Evolutionary conservation across 2,113 vertebrate genomes (phyloP).

Genomic region (Osmerus mordax): DNA sequence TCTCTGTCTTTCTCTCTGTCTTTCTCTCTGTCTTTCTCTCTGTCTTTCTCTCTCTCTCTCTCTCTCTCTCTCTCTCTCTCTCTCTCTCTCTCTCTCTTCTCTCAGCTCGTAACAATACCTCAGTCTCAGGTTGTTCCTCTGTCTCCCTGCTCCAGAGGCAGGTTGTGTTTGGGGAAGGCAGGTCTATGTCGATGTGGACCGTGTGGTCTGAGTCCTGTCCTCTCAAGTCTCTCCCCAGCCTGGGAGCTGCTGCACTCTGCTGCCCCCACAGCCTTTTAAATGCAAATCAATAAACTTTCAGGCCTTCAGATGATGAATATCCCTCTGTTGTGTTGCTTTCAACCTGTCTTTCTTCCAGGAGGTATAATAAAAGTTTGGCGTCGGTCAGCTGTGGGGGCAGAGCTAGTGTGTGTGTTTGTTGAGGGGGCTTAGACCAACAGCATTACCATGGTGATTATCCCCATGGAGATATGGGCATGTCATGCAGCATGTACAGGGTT

Average conservation of each 20-base stretch:
- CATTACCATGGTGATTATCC: constrained; percentile 20
- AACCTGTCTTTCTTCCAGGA: constrained; percentile 9
- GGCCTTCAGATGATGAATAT: constrained; percentile 22
- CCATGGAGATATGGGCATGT: constrained; percentile 7
- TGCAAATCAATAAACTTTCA: constrained; percentile 36
- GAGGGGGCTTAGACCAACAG: constrained; percentile 25
- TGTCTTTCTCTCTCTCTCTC: neutral
- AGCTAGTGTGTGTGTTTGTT: constrained; percentile 3
- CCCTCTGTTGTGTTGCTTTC: constrained; percentile 19
- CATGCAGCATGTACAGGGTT: too few relatives aligned
- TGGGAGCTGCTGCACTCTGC: neutral
- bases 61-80: neutral
- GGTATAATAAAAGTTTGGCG: constrained; percentile 20
- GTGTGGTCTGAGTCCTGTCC: too few relatives aligned
- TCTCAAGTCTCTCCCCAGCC: neutral
- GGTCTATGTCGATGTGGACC: too few relatives aligned
- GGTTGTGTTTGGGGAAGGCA: too few relatives aligned
- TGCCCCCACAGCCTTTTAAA: constrained; percentile 30
- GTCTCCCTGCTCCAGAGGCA: too few relatives aligned
- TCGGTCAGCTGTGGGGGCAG: neutral
- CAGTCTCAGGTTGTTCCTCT: too few relatives aligned
- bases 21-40: neutral
- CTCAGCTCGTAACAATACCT: neutral
- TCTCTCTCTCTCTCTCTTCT: neutral
- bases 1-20: neutral